Conservation (phyloP, 2,888 invertebrate species). For the Chloroclysta siterata region DNA sequence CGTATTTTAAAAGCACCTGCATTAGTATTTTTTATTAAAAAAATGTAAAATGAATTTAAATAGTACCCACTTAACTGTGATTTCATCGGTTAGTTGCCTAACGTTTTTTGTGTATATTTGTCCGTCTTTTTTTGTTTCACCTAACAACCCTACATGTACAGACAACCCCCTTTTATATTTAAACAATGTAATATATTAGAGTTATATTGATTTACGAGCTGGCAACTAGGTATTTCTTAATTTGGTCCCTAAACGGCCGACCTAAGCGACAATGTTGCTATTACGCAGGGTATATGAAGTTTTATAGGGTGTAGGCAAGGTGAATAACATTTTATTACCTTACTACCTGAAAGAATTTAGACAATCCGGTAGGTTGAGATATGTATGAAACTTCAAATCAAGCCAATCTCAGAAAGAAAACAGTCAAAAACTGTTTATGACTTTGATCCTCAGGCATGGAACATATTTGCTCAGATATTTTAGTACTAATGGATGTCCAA, state of each 20-base stretch:
- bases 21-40: no score
- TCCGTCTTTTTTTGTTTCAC: slow-evolving; percentile 22
- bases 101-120: not conserved
- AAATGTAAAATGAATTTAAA: no score
- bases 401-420: no score
- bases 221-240: slow-evolving; percentile 61
- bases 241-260: slow-evolving; percentile 53
- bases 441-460: no score
- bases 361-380: not conserved
- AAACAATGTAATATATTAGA: slow-evolving; percentile 43
- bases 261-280: slow-evolving; percentile 42
- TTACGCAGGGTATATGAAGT: slow-evolving; percentile 46
- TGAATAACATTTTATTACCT: slow-evolving; percentile 48
- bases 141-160: slow-evolving; percentile 31
- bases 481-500: no score
- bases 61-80: not conserved
- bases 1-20: no score
- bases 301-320: slow-evolving; percentile 51
- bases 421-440: no score
- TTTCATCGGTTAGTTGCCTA: not conserved
- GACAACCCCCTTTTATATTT: slow-evolving; percentile 48
- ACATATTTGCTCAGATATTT: no score
- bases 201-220: slow-evolving; percentile 61
- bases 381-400: not conserved
- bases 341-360: slow-evolving; percentile 22